These are phyloP conservation scores for Huso huso DNA, from an alignment of 2,797 vertebrate genomes.

Conservation along the genomic window DNA sequence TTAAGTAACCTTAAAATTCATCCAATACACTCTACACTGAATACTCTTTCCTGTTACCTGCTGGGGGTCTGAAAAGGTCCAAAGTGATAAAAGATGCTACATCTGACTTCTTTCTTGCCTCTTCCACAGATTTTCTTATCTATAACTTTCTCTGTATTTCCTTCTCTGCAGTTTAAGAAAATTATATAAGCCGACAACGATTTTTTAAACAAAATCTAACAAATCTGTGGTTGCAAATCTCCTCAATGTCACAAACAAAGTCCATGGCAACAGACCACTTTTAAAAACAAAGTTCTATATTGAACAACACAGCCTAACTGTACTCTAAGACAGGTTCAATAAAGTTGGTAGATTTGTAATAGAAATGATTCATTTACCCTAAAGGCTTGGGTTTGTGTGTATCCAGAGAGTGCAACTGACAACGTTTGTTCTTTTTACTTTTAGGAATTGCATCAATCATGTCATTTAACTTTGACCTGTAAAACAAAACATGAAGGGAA, in stretches of 20 bases:
- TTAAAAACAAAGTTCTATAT: no score
- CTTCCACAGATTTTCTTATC: conserved; percentile 58
- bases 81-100: conserved; percentile 58
- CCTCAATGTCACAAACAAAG: no score
- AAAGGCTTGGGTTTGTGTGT: conserved; percentile 94
- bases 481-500: conserved; percentile 5
- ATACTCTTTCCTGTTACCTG: conserved; percentile 41
- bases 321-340: no score
- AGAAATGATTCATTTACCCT: conserved; percentile 66
- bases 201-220: conserved; percentile 2
- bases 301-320: no score
- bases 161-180: conserved; percentile 19
- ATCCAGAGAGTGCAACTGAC: conserved; percentile 94
- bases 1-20: neutral
- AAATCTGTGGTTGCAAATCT: no score
- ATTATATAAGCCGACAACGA: conserved; percentile 4
- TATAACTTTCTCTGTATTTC: conserved; percentile 54
- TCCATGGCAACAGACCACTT: no score
- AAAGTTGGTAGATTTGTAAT: no score
- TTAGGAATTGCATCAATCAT: conserved; percentile 96
- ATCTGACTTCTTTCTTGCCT: conserved; percentile 56
- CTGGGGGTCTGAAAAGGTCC: conserved; percentile 54
- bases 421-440: conserved; percentile 98
- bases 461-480: conserved; percentile 88
- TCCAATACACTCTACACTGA: conserved; percentile 10